phyloP scores from a whole-genome alignment of 2,113 vertebrate genomes.

The Notechis scutatus region DNA sequence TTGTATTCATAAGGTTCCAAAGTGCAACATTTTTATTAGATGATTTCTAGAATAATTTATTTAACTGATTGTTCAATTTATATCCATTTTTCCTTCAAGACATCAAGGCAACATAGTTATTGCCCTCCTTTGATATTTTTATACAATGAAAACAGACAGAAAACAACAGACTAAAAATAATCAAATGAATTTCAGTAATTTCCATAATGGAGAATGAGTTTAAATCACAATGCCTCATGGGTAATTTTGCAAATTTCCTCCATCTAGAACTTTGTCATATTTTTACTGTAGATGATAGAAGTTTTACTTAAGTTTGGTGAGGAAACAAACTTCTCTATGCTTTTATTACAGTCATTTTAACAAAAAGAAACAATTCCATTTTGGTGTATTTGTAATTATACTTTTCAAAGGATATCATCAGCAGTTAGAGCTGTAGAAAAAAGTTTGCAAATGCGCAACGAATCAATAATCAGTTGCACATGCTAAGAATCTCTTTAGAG shows the following conservation, averaged over 20 bases:
- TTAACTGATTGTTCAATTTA: background rate
- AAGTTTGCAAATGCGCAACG: background rate
- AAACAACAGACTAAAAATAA: background rate
- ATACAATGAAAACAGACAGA: background rate
- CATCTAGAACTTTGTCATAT: background rate
- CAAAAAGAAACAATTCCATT: background rate
- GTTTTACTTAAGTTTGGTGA: background rate
- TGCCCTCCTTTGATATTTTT: background rate
- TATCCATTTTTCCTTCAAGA: background rate
- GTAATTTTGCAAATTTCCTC: background rate
- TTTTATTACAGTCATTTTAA: background rate
- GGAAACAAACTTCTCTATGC: background rate
- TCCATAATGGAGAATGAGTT: background rate
- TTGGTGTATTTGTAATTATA: background rate
- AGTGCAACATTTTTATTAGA: background rate
- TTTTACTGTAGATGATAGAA: background rate
- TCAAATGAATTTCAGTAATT: background rate
- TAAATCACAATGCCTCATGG: background rate
- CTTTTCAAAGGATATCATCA: background rate
- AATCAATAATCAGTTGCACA: background rate
- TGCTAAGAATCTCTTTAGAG: background rate
- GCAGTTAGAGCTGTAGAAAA: background rate
- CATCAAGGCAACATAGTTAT: background rate
- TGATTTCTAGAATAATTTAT: background rate
- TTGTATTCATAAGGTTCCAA: background rate